phyloP scores from a whole-genome alignment of 2,888 invertebrate species.

The Sabatieria punctata region DNA sequence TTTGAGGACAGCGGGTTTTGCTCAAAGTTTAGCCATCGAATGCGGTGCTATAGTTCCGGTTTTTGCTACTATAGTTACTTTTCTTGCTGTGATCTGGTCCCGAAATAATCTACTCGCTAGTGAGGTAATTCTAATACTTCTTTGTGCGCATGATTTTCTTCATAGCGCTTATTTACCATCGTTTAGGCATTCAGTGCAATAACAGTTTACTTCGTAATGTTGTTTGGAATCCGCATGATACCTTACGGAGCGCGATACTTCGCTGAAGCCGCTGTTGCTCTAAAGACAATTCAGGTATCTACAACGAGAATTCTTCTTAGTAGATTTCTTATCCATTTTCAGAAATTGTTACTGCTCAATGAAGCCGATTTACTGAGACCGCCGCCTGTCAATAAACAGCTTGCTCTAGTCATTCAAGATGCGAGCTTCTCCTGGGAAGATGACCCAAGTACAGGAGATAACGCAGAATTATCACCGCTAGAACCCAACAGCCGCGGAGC shows the following conservation, averaged over 20 bases:
- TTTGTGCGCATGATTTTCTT: too few relatives aligned
- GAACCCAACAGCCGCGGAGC: slow-evolving; percentile 7
- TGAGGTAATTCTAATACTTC: slow-evolving; percentile 41
- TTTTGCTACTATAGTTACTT: slow-evolving; percentile 44
- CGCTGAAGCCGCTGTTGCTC: slow-evolving; percentile 31
- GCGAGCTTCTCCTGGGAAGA: slow-evolving; percentile 39
- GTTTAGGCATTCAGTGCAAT: slow-evolving; percentile 36
- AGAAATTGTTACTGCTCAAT: slow-evolving; percentile 37
- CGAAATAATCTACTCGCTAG: slow-evolving; percentile 45
- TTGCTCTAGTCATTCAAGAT: slow-evolving; percentile 39
- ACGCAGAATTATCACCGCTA: slow-evolving; percentile 8
- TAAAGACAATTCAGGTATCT: slow-evolving; percentile 31
- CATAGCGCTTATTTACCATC: neutral
- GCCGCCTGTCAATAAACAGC: slow-evolving; percentile 36
- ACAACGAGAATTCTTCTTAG: neutral
- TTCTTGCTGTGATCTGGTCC: slow-evolving; percentile 41
- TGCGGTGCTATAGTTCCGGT: slow-evolving; percentile 45
- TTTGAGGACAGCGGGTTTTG: slow-evolving; percentile 42
- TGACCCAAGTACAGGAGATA: slow-evolving; percentile 13
- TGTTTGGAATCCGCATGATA: slow-evolving; percentile 36
- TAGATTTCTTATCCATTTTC: slow-evolving; percentile 2
- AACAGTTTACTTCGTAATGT: slow-evolving; percentile 36
- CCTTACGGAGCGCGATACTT: slow-evolving; percentile 33
- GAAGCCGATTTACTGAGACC: slow-evolving; percentile 36
- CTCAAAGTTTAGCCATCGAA: slow-evolving; percentile 44